phyloP scores from a whole-genome alignment of 2,888 invertebrate species.

The Neoascia interrupta region DNA sequence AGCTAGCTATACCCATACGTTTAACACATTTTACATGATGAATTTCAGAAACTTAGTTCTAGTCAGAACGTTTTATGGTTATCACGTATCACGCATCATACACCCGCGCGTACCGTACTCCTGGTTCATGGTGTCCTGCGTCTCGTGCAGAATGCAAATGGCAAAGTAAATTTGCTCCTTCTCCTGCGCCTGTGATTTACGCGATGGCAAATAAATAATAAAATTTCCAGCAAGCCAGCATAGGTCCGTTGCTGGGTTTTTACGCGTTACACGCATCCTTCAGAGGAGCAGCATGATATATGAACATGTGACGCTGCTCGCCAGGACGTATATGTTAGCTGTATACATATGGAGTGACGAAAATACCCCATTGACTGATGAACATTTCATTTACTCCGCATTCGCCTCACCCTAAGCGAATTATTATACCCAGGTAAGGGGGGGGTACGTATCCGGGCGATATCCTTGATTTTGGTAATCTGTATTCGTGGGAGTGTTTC shows the following conservation, averaged over 20 bases:
- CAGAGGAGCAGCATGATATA: conserved; percentile 25
- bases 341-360: conserved; percentile 27
- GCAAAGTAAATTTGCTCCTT: conserved; percentile 59
- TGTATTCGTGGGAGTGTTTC: conserved; percentile 57
- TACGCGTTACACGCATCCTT: conserved; percentile 21
- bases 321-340: not conserved
- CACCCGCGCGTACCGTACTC: not conserved
- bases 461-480: conserved; percentile 53
- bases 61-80: conserved; percentile 38
- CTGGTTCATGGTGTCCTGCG: not conserved
- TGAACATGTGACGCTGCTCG: conserved; percentile 21
- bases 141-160: conserved; percentile 58
- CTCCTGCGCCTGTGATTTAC: conserved; percentile 54
- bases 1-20: conserved; percentile 5
- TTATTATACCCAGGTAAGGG: conserved; percentile 15
- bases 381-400: conserved; percentile 56
- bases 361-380: conserved; percentile 50
- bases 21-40: conserved; percentile 59
- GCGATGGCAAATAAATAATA: conserved; percentile 59
- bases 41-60: conserved; percentile 49
- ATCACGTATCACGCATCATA: conserved; percentile 57
- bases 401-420: conserved; percentile 26
- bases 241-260: conserved; percentile 27
- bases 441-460: not conserved
- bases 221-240: conserved; percentile 35